These are phyloP conservation scores for Anoplophora glabripennis DNA, from an alignment of 1,140 invertebrate genomes.

Conservation along the genomic window DNA sequence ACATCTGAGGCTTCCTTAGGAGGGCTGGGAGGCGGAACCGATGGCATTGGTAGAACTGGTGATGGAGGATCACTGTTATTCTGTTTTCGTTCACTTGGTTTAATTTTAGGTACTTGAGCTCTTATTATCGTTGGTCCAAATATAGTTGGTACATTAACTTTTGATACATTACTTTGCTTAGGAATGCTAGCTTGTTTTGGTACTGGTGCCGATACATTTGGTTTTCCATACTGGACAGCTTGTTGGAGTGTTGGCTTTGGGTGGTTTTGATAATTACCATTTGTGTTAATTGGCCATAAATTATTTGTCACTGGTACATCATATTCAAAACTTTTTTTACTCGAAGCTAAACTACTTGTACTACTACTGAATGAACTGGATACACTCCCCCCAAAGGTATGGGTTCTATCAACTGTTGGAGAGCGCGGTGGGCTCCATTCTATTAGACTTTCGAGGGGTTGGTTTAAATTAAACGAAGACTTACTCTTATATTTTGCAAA, in stretches of 20 bases:
- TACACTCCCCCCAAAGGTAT: conserved; percentile 42
- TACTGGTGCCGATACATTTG: conserved; percentile 6
- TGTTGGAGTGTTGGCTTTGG: not conserved
- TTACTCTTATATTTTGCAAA: conserved; percentile 41
- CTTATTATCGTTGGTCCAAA: conserved; percentile 45
- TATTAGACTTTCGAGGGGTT: conserved; percentile 35
- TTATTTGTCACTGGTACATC: conserved; percentile 30
- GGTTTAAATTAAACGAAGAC: conserved; percentile 40
- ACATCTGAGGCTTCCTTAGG: conserved; percentile 54
- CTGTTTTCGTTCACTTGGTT: conserved; percentile 4
- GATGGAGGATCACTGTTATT: conserved; percentile 36
- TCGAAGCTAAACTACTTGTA: conserved; percentile 45
- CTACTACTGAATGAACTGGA: conserved; percentile 48
- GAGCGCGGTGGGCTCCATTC: conserved; percentile 44
- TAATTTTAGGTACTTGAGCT: conserved; percentile 33
- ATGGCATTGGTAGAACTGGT: conserved; percentile 72
- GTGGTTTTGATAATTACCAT: conserved; percentile 4
- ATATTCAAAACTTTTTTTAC: conserved; percentile 44
- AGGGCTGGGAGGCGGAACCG: conserved; percentile 69
- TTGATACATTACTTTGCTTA: conserved; percentile 3
- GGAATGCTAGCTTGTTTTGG: conserved; percentile 12
- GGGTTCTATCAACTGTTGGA: conserved; percentile 30
- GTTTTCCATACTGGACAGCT: conserved; percentile 6
- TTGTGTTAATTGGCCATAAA: conserved; percentile 21
- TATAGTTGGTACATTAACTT: conserved; percentile 24